These are phyloP conservation scores for Phocoena phocoena DNA, from an alignment of 2,113 vertebrate species.

Conservation along the genomic window DNA sequence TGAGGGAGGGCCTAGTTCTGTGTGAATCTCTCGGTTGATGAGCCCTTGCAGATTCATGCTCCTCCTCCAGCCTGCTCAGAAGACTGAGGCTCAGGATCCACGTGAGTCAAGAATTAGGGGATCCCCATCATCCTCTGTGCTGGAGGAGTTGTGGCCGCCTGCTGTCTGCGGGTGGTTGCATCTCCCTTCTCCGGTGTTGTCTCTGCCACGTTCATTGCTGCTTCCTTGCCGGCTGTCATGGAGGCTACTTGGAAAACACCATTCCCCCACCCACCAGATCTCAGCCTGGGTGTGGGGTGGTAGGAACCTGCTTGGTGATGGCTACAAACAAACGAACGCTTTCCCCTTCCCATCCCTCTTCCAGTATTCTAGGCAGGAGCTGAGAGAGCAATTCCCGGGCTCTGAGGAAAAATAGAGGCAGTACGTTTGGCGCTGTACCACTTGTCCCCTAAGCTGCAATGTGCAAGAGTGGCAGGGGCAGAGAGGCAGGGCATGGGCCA, in stretches of 20 bases:
- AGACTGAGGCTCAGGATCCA: neutral
- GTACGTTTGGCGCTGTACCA: neutral
- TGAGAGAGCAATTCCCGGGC: neutral
- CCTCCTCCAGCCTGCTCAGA: neutral
- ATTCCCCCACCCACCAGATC: no score
- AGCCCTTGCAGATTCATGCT: neutral
- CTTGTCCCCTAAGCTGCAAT: neutral
- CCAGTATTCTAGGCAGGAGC: no score
- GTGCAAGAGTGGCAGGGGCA: neutral
- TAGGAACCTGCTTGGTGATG: neutral
- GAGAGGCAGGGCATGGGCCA: neutral
- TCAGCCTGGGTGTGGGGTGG: neutral
- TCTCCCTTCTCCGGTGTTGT: neutral
- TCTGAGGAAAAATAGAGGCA: neutral
- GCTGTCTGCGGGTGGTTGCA: accelerated
- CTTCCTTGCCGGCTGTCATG: neutral
- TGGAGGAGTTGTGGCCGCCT: neutral
- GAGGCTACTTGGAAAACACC: neutral
- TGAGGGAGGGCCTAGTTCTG: neutral
- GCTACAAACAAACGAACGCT: neutral
- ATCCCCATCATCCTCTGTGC: accelerated
- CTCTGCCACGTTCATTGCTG: neutral
- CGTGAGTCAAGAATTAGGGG: accelerated
- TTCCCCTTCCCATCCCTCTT: neutral
- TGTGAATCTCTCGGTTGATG: neutral